Base-by-base conservation (phyloP, 2,888 invertebrate genomes). In the Leucophenga maculata region DNA sequence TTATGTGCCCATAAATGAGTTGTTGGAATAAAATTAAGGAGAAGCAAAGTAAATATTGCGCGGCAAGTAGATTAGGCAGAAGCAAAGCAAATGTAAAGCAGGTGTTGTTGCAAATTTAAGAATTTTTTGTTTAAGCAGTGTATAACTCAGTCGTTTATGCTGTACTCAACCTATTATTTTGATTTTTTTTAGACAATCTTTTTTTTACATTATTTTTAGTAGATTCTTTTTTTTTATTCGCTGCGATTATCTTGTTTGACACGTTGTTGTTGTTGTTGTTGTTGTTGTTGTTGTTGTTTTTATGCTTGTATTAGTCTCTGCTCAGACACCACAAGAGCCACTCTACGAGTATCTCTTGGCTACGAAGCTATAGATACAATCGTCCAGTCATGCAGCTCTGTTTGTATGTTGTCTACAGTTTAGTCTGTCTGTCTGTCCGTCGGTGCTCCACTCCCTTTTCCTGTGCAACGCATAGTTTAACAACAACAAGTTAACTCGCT, bases 391-490 rank as follows among this genome's bases (percentile, higher is more conserved):
- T 39, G 39, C 39, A 11, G 3, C 11, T 32, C 22, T 16, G 32
- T 52, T 4, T 48, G 48, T 11, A 11, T 26, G 39, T 44, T 26
- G 39, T 44, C 52, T 14, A 46, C 22, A n/a, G 11, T 1, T 16
- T 14, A 8, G 18, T 64, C 64, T 57, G 65, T 65, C 20, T 54
- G 62, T 68, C 59, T 44, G 67, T 62, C 67, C 57, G 67, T 75
- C 69, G 70, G 69, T 75, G 68, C 50, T 64, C 67, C 68, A 67
- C 71, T 62, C 71, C 20, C 59, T 65, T 72, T 73, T 69, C 50
- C 54, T 52, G 44, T 76, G 77, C 75, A 77, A 69, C 39, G 39
- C 39, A 39, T 11, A 39, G 39, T 39, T 39, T 39, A 39, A 39
- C 39, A 39, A 39, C 8, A 39, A 39, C 39, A 39, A 39, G 39